Percentiles rank a stretch among this genome's conserved stretches.
Conservation (phyloP, 2,797 vertebrate genomes). For the Taeniopygia guttata region DNA sequence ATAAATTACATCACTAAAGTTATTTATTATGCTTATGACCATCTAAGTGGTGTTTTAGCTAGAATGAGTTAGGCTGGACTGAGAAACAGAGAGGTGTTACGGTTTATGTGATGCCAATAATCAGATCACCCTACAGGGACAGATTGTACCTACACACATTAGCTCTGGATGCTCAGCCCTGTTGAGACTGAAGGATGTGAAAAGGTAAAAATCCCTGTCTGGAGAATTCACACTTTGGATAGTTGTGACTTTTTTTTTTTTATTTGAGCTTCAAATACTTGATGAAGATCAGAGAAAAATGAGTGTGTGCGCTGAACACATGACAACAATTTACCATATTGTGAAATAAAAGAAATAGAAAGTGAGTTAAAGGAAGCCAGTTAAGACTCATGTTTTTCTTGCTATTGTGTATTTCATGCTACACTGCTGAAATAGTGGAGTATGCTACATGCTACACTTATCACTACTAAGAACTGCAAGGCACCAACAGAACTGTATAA, state of each 20-base stretch:
- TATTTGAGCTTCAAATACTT: not conserved
- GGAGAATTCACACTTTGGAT: not conserved
- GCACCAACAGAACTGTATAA: not conserved
- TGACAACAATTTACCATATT: not conserved
- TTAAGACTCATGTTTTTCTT: not conserved
- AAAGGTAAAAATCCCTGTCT: not conserved
- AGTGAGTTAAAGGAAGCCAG: not conserved
- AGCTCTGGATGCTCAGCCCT: not conserved
- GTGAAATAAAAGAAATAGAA: not conserved
- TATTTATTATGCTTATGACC: not conserved
- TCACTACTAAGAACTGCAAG: not conserved
- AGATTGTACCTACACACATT: not conserved
- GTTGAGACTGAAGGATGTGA: not conserved
- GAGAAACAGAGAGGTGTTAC: not conserved
- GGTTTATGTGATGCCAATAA: not conserved
- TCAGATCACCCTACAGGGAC: not conserved
- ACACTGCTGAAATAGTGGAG: too few relatives aligned
- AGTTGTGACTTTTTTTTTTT: not conserved
- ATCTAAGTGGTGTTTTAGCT: not conserved
- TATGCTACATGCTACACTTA: too few relatives aligned
- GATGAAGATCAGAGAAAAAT: not conserved
- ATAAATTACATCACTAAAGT: not conserved
- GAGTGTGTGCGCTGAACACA: not conserved
- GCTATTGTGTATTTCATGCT: not conserved
- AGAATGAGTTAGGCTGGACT: not conserved